phyloP scores from a whole-genome alignment of 2,797 vertebrate genomes.

The Neosalanx taihuensis region DNA sequence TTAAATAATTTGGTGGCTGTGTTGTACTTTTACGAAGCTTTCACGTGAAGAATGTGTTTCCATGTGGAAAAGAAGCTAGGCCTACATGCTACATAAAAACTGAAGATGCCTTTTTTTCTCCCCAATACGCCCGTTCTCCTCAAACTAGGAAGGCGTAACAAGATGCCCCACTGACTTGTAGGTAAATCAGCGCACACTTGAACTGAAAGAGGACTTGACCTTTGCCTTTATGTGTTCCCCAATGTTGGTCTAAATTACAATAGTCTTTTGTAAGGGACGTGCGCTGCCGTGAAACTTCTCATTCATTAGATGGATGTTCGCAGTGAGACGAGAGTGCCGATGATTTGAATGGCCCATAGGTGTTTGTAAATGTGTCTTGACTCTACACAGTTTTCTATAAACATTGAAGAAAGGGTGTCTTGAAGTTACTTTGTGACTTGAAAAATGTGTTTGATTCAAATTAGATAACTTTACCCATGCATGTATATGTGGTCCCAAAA shows the following conservation, averaged over 20 bases:
- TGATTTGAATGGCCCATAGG: conserved; percentile 78
- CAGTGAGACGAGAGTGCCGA: conserved; percentile 79
- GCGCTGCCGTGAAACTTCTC: conserved; percentile 91
- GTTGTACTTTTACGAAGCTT: conserved; percentile 11
- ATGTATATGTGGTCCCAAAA: too few relatives aligned
- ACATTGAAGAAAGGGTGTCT: background rate
- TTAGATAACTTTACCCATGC: too few relatives aligned
- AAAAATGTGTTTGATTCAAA: background rate
- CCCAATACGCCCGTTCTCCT: conserved; percentile 17
- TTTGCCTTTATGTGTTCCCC: conserved; percentile 93
- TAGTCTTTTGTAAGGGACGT: conserved; percentile 92
- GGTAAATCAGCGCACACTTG: conserved; percentile 95
- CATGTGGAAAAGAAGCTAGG: background rate
- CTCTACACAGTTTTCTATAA: background rate
- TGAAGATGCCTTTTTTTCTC: background rate
- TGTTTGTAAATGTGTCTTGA: conserved; percentile 82
- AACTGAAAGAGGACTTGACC: conserved; percentile 97
- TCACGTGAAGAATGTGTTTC: background rate
- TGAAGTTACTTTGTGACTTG: background rate
- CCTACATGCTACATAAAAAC: background rate
- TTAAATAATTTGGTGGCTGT: conserved; percentile 11
- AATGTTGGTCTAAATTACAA: conserved; percentile 99
- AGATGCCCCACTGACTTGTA: conserved; percentile 90
- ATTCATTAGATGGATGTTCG: conserved; percentile 92
- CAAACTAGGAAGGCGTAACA: conserved; percentile 61